These are phyloP conservation scores for Zoroaster sp. DNA, from an alignment of 53 echinoderm and acorn worm genomes.

Conservation along the genomic window DNA sequence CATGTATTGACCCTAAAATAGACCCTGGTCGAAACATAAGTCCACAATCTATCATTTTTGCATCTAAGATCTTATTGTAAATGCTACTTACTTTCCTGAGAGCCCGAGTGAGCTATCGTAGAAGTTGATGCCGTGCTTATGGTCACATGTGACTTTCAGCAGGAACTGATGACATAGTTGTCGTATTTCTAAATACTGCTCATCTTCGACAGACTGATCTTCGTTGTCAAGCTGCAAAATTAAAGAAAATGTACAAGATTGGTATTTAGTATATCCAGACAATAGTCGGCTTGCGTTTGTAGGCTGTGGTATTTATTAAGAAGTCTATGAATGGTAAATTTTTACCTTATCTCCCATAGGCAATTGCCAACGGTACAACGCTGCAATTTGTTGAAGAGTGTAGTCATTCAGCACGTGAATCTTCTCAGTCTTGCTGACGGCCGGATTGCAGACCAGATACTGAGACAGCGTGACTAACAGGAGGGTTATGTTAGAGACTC, in stretches of 20 bases:
- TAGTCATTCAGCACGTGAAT: constrained; percentile 78
- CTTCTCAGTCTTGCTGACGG: constrained; percentile 81
- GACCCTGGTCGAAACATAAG: neutral
- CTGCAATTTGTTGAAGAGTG: constrained; percentile 73
- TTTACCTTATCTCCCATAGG: constrained; percentile 39
- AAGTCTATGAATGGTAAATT: neutral
- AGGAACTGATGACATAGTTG: constrained; percentile 76
- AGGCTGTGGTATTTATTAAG: neutral
- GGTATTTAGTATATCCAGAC: neutral
- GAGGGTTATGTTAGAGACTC: constrained; percentile 70
- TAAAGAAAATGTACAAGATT: neutral
- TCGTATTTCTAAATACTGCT: constrained; percentile 42
- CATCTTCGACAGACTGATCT: neutral
- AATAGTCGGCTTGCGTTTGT: neutral
- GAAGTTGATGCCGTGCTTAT: constrained; percentile 89
- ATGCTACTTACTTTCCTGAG: constrained; percentile 78
- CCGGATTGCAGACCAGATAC: constrained; percentile 66
- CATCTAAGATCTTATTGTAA: neutral
- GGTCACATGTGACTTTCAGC: constrained; percentile 69
- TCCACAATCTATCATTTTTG: neutral
- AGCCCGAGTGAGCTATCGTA: constrained; percentile 76
- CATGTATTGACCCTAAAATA: too few species aligned
- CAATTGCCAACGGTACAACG: constrained; percentile 79
- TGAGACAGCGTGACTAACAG: constrained; percentile 72
- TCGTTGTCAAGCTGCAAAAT: neutral